Evolutionary conservation across 30 jellyfish, hydroid and myxozoan species (phyloP).

Genomic region (Nemopilema nomurai): DNA sequence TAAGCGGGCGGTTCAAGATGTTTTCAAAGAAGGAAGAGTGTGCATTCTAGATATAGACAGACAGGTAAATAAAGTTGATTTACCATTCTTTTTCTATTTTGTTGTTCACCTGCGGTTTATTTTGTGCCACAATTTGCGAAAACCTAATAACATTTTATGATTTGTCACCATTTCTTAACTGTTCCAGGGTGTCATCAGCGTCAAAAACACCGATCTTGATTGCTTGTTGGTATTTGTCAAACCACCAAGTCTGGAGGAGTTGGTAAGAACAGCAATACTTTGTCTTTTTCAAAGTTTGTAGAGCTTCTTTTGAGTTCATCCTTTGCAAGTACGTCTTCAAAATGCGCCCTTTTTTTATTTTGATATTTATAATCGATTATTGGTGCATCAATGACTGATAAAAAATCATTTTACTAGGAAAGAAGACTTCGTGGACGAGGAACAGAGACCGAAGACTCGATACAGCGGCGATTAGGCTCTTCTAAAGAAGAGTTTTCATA

Average conservation of each 20-base stretch:
- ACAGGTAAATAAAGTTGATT: constrained; percentile 57
- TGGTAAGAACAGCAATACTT: constrained; percentile 56
- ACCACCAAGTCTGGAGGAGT: constrained; percentile 90
- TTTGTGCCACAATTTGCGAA: no score
- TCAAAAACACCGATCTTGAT: constrained; percentile 73
- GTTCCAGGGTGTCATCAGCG: constrained; percentile 86
- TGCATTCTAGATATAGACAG: constrained; percentile 94
- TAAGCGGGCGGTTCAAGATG: constrained; percentile 91
- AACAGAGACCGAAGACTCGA: constrained; percentile 92
- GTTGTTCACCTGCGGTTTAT: no score
- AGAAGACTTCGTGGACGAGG: constrained; percentile 86
- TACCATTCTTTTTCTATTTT: background rate
- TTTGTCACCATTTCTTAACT: background rate
- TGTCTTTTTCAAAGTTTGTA: background rate
- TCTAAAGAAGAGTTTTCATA: constrained; percentile 79
- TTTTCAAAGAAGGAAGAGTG: constrained; percentile 71
- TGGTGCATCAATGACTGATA: no score
- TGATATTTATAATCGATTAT: no score
- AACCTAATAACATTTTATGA: no score
- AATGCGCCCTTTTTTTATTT: no score
- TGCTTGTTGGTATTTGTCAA: constrained; percentile 81
- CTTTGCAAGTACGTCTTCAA: no score
- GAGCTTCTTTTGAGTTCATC: no score
- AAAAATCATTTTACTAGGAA: constrained; percentile 67
- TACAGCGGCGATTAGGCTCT: constrained; percentile 73